phyloP scores from a whole-genome alignment of 2,888 invertebrate genomes.

The Scotopteryx bipunctaria region DNA sequence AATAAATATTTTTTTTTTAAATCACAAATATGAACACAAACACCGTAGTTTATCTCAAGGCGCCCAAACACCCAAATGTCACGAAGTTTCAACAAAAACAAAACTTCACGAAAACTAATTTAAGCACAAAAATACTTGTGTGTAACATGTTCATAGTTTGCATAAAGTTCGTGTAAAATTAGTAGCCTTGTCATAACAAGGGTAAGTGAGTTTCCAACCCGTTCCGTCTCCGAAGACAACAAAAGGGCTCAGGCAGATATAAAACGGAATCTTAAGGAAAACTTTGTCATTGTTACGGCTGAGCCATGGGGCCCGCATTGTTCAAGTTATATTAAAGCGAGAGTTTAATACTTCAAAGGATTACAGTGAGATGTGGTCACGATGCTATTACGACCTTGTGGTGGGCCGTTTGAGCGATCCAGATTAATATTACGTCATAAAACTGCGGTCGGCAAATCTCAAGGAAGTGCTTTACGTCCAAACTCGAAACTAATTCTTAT shows the following conservation, averaged over 20 bases:
- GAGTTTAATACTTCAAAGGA: conserved; percentile 76
- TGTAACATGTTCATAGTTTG: conserved; percentile 36
- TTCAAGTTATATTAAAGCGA: conserved; percentile 77
- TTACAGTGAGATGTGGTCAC: conserved; percentile 69
- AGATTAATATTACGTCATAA: conserved; percentile 55
- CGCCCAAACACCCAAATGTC: conserved; percentile 6
- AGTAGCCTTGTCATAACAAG: conserved; percentile 59
- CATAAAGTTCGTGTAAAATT: conserved; percentile 54
- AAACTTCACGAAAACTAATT: conserved; percentile 24
- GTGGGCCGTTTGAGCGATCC: conserved; percentile 47
- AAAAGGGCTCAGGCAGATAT: conserved; percentile 64
- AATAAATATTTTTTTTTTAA: background rate
- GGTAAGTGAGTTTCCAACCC: conserved; percentile 49
- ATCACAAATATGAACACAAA: no score
- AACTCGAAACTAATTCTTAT: conserved; percentile 28
- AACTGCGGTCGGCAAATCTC: conserved; percentile 22
- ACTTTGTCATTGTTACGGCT: conserved; percentile 74
- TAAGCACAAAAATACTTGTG: conserved; percentile 26
- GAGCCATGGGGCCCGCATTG: conserved; percentile 72
- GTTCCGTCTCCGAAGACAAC: conserved; percentile 50
- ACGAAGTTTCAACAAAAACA: conserved; percentile 21
- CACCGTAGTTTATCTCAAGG: no score
- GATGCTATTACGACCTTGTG: conserved; percentile 53
- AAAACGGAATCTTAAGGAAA: conserved; percentile 74
- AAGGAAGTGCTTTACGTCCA: conserved; percentile 21